Base-by-base conservation (phyloP, 2,888 invertebrate species). In the Steinernema carpocapsae region DNA sequence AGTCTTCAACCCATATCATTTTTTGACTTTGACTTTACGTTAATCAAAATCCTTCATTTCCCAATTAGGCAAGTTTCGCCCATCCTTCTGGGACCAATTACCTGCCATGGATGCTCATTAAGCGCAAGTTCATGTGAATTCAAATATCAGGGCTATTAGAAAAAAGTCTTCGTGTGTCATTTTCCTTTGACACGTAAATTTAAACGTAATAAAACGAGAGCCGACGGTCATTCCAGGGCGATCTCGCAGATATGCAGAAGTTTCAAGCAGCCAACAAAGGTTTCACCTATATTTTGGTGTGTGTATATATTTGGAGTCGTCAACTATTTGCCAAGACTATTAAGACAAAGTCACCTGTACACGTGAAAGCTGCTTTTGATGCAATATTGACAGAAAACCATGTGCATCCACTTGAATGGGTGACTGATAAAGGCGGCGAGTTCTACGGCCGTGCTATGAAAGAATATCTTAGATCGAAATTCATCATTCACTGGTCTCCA, bases 301-400 rank as follows among this genome's bases (percentile, higher is more conserved):
- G 56, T 26, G 17, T 56, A 26, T 22, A 56, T 56, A 26, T 56
- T 22, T 56, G 56, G 56, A 56, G 56, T 26, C 56, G 56, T 14
- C 56, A 56, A 24, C 14, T 56, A 26, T 56, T 56, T 26, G 56
- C 26, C 26, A 1, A 10, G 10, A 22, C 56, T 22, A 4, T 56
- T 14, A 7, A 7, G 17, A 56, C 56, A 10, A 56, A 56, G 17
- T 24, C 56, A 24, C 56, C 56, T 7, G 6, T 7, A 26, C 56
- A 56, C 17, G 56, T 56, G 22, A 7, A 7, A 17, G 56, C 22
- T 14, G 56, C 56, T 26, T 4, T 56, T 7, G 7, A 56, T 6
- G 22, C 2, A 12, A 24, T 56, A 3, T 26, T 56, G 12, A n/a
- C 51, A 43, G 14, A 7, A 12, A 43, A 12, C 7, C 10, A 43